Base-by-base conservation (phyloP, 2,888 invertebrate species). In the Vanessa cardui region DNA sequence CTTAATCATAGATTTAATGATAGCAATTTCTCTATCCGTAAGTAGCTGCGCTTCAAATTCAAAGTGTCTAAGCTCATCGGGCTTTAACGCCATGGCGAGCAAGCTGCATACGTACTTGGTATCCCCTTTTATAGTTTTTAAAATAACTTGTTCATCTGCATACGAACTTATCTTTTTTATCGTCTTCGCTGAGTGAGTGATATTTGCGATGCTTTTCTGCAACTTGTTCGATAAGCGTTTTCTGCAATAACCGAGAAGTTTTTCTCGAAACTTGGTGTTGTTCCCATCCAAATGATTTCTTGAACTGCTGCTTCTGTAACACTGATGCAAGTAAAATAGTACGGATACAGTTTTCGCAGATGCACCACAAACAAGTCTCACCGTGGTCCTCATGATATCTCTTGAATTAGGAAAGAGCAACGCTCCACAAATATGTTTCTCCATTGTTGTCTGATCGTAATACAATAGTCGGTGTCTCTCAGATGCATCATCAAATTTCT, bases 261-360 rank as follows among this genome's bases (percentile, higher is more conserved):
- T 90, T 74, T 92, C 90, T 1, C 90, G 82, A 65, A 88, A 77
- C 54, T 83, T 87, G 1, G 83, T 86, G 67, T 92, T 90, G 68
- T 83, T 73, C 26, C 91, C 91, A 62, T 85, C 90, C 45, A 92
- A 70, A 68, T 87, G 87, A 68, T 91, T 89, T 64, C 75, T 85
- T 0, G 83, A 46, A 60, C 87, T 82, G 62, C 82, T 85, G 1
- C 86, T 85, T 75, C 90, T 83, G 65, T 87, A 85, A 69, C 91
- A 90, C 71, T 92, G 89, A 62, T 92, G 90, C 1, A 93, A 83
- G 69, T 88, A 93, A 73, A 92, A 93, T 16, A 93, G 80, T 1
- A 93, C 84, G 2, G 92, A 93, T 0, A 93, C 88, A 9, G 76
- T 77, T 44, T 83, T 72, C 0, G 92, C 77, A 12, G 85, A 72